phyloP scores from a whole-genome alignment of 2,888 invertebrate species.

The Cerastis leucographa region DNA sequence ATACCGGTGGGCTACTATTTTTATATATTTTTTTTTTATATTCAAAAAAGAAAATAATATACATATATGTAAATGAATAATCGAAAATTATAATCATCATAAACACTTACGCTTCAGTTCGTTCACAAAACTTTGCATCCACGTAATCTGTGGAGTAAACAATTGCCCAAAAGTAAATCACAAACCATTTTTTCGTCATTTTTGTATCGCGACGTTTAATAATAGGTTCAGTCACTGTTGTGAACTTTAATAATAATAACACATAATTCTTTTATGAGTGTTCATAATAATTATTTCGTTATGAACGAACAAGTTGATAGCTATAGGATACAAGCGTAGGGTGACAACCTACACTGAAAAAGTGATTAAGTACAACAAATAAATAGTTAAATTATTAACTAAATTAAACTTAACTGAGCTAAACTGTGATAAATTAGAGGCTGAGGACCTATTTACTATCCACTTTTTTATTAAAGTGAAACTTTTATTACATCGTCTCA shows the following conservation, averaged over 20 bases:
- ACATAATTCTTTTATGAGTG: not conserved
- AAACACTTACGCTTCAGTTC: slow-evolving; percentile 32
- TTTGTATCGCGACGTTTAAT: not conserved
- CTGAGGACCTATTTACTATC: too few relatives aligned
- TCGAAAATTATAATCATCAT: not conserved
- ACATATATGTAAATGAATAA: too few relatives aligned
- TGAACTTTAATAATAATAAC: not conserved
- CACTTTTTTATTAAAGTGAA: too few relatives aligned
- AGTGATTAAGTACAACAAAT: too few relatives aligned
- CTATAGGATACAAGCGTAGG: slow-evolving; percentile 18
- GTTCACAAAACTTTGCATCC: slow-evolving; percentile 31
- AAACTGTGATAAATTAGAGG: too few relatives aligned
- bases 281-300: not conserved
- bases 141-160: not conserved
- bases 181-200: slow-evolving; percentile 17
- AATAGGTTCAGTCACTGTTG: not conserved
- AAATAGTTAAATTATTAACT: too few relatives aligned
- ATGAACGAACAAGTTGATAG: slow-evolving; percentile 4
- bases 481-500: too few relatives aligned
- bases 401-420: too few relatives aligned
- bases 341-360: slow-evolving; percentile 18
- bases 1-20: too few relatives aligned
- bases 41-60: too few relatives aligned
- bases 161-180: slow-evolving; percentile 10
- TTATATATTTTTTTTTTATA: too few relatives aligned